Base-by-base conservation (phyloP, 2,888 invertebrate genomes). In the Xylophagus ater region DNA sequence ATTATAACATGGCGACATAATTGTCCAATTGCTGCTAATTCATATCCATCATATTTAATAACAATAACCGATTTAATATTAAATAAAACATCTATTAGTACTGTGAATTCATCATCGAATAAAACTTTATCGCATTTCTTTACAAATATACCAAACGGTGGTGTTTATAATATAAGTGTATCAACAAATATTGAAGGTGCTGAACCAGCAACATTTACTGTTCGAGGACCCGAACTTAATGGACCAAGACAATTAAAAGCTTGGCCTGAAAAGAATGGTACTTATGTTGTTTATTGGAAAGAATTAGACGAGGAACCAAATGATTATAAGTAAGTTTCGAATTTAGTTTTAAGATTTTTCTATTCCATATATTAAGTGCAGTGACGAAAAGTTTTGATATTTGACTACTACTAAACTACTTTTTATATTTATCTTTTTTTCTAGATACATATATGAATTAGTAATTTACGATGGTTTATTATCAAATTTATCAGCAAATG, bases 1-100 rank as follows among this genome's bases (percentile, higher is more conserved):
- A 64, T 66, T 17, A 72, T 87, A 1, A 62, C 69, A 12, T 87
- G 87, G 86, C 69, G 72, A 28, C 74, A 84, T 0, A 79, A 78
- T 38, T 88, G 88, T 58, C 68, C 70, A 2, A 58, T 60, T 6
- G 57, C 69, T 8, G 38, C 47, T 15, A 44, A 47, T 39, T 40
- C 30, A 4, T 44, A 50, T 46, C 49, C 53, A 36, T 45, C 45
- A 30, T 60, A 59, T 24, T 47, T 73, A 69, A 60, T 76, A n/a
- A 62, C 57, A 4, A 57, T 74, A 2, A 58, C 54, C 2, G 76
- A 78, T 53, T 40, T 64, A 35, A 64, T 58, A 1, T 56, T 62
- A 2, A 67, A 70, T 19, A 60, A 63, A 43, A 58, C 58, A 0
- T 60, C 56, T 9, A 62, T 61, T 3, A 70, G 72, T 43, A 72